Evolutionary conservation across 1,140 invertebrate genomes (phyloP).

Genomic region (Papilio machaon): DNA sequence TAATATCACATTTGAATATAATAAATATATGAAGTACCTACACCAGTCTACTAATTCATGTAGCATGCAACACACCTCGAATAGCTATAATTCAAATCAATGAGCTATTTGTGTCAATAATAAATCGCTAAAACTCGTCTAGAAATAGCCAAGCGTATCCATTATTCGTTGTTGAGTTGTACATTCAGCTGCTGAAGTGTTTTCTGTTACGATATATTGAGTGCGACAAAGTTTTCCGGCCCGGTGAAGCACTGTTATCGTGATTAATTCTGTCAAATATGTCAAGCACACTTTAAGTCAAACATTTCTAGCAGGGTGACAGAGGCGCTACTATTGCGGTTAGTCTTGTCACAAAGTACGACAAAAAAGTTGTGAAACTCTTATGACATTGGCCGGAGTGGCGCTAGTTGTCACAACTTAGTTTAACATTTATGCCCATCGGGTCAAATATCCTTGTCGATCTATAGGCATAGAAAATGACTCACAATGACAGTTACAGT

Average conservation of each 20-base stretch:
- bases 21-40: background rate
- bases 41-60: background rate
- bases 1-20: background rate
- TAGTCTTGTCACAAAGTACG: too few species aligned
- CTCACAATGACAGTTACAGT: too few species aligned
- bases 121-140: constrained; percentile 35
- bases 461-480: too few species aligned
- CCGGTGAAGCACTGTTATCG: background rate
- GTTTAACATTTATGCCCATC: too few species aligned
- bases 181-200: background rate
- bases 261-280: background rate
- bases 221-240: background rate
- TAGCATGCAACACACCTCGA: background rate
- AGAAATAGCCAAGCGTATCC: constrained; percentile 17
- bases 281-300: too few species aligned
- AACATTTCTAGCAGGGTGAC: too few species aligned
- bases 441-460: too few species aligned
- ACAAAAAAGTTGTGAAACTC: too few species aligned
- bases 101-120: constrained; percentile 39
- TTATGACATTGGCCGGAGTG: too few species aligned
- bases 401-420: too few species aligned
- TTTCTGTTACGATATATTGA: background rate
- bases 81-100: constrained; percentile 35
- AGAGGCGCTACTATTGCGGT: too few species aligned
- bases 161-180: constrained; percentile 14